These are phyloP conservation scores for Netelia fuscicornis DNA, from an alignment of 2,888 invertebrate genomes.

Conservation along the genomic window DNA sequence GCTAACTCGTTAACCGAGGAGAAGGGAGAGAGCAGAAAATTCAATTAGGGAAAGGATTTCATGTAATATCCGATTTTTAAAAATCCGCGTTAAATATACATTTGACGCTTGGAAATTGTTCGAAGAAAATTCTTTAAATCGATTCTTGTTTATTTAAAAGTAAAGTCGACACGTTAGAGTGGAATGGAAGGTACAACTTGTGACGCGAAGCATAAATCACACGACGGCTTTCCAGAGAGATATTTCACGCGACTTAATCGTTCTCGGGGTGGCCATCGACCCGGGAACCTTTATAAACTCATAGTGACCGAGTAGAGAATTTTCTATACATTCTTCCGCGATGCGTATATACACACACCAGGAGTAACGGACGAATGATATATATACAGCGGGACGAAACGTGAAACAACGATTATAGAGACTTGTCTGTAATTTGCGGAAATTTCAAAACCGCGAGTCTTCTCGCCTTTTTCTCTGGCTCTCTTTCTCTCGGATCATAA, in stretches of 20 bases:
- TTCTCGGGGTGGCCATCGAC: conserved; percentile 2
- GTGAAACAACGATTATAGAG: conserved; percentile 39
- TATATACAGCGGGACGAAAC: conserved; percentile 10
- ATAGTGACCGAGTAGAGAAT: conserved; percentile 1
- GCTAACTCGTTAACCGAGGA: neutral
- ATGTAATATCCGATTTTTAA: neutral
- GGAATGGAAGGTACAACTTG: too few relatives aligned
- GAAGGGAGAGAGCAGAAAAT: neutral
- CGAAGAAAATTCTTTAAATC: too few relatives aligned
- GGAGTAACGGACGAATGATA: neutral
- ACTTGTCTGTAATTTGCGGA: conserved; percentile 48
- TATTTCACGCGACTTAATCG: neutral
- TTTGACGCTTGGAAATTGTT: too few relatives aligned
- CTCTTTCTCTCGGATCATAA: conserved; percentile 42
- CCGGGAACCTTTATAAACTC: conserved; percentile 11
- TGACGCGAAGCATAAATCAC: neutral
- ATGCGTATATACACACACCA: neutral
- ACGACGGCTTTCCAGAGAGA: neutral
- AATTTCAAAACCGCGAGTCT: conserved; percentile 40
- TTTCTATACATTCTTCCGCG: conserved; percentile 44
- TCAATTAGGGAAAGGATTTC: neutral
- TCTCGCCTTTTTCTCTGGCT: conserved; percentile 8
- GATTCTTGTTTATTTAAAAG: too few relatives aligned
- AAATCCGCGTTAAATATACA: too few relatives aligned
- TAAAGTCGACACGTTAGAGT: too few relatives aligned